phyloP scores from a whole-genome alignment of 2,888 invertebrate species.

The Fabriciana adippe region DNA sequence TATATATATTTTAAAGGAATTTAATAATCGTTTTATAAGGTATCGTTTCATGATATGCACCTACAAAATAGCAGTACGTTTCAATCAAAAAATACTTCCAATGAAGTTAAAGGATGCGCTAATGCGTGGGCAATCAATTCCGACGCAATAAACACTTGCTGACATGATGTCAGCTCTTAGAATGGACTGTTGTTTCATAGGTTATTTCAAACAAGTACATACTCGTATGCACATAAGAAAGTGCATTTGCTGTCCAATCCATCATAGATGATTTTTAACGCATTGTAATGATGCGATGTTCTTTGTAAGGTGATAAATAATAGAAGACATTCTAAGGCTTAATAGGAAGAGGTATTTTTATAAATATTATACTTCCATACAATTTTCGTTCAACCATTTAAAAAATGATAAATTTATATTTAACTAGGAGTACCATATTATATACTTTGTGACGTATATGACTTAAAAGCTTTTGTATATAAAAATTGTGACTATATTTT shows the following conservation, averaged over 20 bases:
- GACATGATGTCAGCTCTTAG: not conserved
- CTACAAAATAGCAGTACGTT: not conserved
- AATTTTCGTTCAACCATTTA: too few relatives aligned
- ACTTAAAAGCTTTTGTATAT: constrained; percentile 29
- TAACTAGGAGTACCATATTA: not conserved
- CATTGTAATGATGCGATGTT: too few relatives aligned
- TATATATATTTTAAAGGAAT: constrained; percentile 5
- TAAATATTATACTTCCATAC: too few relatives aligned
- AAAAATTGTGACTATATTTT: constrained; percentile 40
- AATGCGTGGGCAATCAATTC: constrained; percentile 2
- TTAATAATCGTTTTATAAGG: not conserved
- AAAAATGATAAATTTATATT: not conserved
- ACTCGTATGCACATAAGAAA: not conserved
- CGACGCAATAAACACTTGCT: constrained; percentile 13
- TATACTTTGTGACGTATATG: not conserved
- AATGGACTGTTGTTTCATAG: constrained; percentile 8
- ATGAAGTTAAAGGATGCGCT: constrained; percentile 18
- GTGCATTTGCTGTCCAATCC: too few relatives aligned
- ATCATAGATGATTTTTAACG: too few relatives aligned
- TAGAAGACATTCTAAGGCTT: too few relatives aligned
- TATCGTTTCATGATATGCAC: too few relatives aligned
- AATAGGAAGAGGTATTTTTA: too few relatives aligned
- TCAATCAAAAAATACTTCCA: not conserved
- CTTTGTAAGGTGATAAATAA: too few relatives aligned
- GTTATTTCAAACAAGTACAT: constrained; percentile 4